Base-by-base conservation (phyloP, 2,797 vertebrate genomes). In the Enteromius argenteus region DNA sequence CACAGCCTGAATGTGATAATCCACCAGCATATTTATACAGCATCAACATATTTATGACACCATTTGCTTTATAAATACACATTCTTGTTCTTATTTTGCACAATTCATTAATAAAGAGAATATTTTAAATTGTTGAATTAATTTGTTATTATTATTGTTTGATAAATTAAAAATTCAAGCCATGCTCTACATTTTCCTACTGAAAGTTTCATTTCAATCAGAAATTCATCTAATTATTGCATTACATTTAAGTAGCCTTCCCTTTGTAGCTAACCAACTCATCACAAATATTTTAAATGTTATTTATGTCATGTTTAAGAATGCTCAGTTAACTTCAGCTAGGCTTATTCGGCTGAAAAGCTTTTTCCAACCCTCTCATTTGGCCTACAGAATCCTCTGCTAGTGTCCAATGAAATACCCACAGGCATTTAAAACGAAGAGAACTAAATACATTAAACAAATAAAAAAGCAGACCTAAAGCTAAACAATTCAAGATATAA, bases 271-370 rank as follows among this genome's bases (percentile, higher is more conserved):
- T 74, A 53, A 35, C 8, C 49, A 14, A 74, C 44, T 73, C 10
- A 53, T 53, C 9, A 32, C 42, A 73, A 49, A 32, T 46, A 7
- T 15, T 10, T 53, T 0, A 6, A n/a, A 35, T 56, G 21, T 23
- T 17, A 14, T 75, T 53, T 39, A 27, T 42, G 53, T 76, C n/a
- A 60, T 23, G 53, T 77, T 53, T n/a, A 75, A 58, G 32, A 75
- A 37, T 42, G 53, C 37, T 42, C 35, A 9, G n/a, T 77, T 77
- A 30, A 66, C n/a, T 68, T 35, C 5, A 27, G n/a, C 30, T 14
- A 42, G 67, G 37, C 23, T 68, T n/a, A 51, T 68, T 51, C 68
- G 77, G 6, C 5, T 15, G 6, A 4, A 11, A 58, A 79, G 11
- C 60, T 23, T 67, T n/a, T 69, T 80, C 2, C 14, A 56, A 14